Evolutionary conservation across 2,113 vertebrate genomes (phyloP), one percentile per base, ranked within the genome.

Genomic region (Chaetodon auriga): DNA sequence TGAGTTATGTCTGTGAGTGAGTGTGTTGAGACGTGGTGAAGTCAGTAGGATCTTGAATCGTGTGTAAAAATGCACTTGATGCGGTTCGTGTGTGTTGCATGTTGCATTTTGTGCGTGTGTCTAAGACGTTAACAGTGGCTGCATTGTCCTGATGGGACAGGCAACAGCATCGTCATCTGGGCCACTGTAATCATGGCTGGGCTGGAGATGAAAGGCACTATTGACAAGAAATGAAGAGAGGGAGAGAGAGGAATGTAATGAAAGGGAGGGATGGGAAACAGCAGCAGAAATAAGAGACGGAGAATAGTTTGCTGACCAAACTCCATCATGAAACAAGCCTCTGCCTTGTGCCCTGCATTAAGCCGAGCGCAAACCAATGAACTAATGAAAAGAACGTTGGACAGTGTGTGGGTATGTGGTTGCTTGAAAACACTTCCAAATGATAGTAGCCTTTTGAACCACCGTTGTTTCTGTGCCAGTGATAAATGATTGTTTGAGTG

Each of bases 191-290:
- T 94, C 88, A 84, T 78, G 87, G 81, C 90, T 75, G 82, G 80
- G 63, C 87, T 77, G 63, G 36, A 90, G 89, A 93, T 93, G 87
- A 94, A 94, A 94, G 93, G 77, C 82, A 62, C 88, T 80, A 94
- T 94, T 94, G 91, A 93, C 75, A 12, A 83, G 80, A 66, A 87
- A 81, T 83, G 62, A 83, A 90, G 86, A 61, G 80, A 71, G 65
- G 68, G 65, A 48, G 8, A 19, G 60, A 15, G 63, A 63, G 69
- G 75, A 78, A 75, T 87, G 81, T 72, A 83, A 76, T 91, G 85
- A 92, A 84, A 80, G 74, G 62, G 70, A 82, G 77, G 70, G 86
- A 75, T 73, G 65, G 81, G 82, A 69, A 80, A 58, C 53, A 65
- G 70, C 71, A 19, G 46, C 35, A 69, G 85, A 81, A 81, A 83